These are phyloP conservation scores for Seira sanloemensis DNA, from an alignment of 2,888 invertebrate genomes.

Conservation along the genomic window DNA sequence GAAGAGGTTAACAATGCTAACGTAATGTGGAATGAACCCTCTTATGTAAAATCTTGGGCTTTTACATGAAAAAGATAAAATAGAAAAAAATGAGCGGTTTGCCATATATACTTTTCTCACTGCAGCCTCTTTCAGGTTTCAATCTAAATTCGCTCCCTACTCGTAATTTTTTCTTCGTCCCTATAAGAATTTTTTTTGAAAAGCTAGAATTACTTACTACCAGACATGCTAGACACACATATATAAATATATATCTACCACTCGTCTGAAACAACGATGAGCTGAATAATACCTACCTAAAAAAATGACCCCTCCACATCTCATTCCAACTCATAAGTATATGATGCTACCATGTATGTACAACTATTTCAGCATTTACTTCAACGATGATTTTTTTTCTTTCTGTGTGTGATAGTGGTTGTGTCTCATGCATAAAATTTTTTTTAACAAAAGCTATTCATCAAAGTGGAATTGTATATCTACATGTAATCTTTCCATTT, in stretches of 20 bases:
- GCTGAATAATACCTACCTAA: neutral
- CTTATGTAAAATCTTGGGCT: too few relatives aligned
- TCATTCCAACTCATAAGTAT: neutral
- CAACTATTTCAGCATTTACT: conserved; percentile 60
- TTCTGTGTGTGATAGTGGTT: neutral
- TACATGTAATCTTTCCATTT: conserved; percentile 54
- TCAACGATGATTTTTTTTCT: conserved; percentile 59
- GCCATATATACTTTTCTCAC: too few relatives aligned
- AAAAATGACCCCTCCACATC: conserved; percentile 38
- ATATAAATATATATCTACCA: neutral
- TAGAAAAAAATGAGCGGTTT: too few relatives aligned
- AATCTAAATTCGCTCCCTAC: too few relatives aligned
- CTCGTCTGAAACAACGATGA: neutral
- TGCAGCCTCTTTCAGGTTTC: too few relatives aligned
- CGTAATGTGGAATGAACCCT: too few relatives aligned
- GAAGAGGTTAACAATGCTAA: conserved; percentile 3
- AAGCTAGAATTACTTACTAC: neutral
- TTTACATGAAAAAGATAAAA: too few relatives aligned
- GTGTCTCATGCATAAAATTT: conserved; percentile 34
- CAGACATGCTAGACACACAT: neutral
- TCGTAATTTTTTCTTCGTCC: neutral
- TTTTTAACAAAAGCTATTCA: conserved; percentile 57
- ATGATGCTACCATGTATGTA: conserved; percentile 38
- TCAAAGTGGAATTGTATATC: conserved; percentile 28
- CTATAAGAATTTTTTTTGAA: neutral